Base-by-base conservation (phyloP, 2,113 vertebrate genomes). In the Jaculus jaculus region DNA sequence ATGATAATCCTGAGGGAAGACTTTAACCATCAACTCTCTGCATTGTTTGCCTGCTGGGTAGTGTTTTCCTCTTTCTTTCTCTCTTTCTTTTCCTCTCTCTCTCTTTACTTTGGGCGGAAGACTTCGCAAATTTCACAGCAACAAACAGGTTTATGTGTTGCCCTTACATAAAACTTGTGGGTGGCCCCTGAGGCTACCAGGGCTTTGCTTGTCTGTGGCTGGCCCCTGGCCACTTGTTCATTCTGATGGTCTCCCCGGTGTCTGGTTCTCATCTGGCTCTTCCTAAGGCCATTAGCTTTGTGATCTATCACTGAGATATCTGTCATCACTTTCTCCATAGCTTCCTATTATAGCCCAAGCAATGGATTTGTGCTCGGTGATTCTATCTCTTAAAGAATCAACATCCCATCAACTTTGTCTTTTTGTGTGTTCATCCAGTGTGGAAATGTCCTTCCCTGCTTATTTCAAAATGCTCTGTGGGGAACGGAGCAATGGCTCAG, bases 201-300 rank as follows among this genome's bases (percentile, higher is more conserved):
- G 54, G 71, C 30, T 60, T 18, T 28, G 4, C 0, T 0, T 61
- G 51, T 42, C 34, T 63, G 84, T 0, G 11, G 11, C 66, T 93
- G 85, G 78, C 75, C 51, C 61, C 37, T 86, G 77, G 54, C 65
- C 37, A 87, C 39, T 39, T 32, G 34, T 66, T 95, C 71, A 81
- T 94, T 97, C 82, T 68, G 61, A 5, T 30, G 66, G 28, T 6
- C 0, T 66, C 16, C 30, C 84, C 65, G 21, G 75, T 85, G 94
- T 96, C 84, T 93, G 77, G 0, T 47, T 94, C 89, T 97, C 90
- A 85, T 69, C 83, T 93, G 81, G 34, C 18, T 87, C 42, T 91
- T 96, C 92, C 89, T 63, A 83, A 47, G 74, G n/a, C 7, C 91
- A 17, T 90, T 92, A 95, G 26, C 89, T 94, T 83, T 72, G 77